Evolutionary conservation across 1,140 invertebrate species (phyloP).

Genomic region (Macrocentrus cingulum): DNA sequence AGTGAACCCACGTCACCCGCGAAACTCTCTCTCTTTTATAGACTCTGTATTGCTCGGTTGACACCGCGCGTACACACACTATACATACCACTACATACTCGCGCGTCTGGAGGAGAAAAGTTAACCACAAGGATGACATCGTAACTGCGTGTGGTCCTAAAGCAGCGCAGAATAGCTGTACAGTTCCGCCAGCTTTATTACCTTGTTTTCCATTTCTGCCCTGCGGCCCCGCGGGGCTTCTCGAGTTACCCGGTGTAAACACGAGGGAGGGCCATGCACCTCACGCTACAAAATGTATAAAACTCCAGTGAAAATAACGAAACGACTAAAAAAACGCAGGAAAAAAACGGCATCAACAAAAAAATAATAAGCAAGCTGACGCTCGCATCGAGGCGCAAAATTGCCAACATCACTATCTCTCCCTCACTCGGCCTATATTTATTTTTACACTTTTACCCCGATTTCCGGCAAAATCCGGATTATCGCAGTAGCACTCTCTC

Average conservation of each 20-base stretch:
- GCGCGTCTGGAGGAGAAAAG: constrained; percentile 18
- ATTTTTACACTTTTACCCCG: too few species aligned
- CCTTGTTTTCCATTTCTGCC: constrained; percentile 4
- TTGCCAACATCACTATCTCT: too few species aligned
- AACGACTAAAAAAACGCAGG: too few species aligned
- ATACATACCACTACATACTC: not conserved
- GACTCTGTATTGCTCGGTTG: constrained; percentile 11
- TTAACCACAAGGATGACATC: constrained; percentile 2
- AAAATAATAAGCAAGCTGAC: too few species aligned
- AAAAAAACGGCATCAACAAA: too few species aligned
- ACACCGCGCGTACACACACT: not conserved
- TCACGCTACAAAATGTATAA: constrained; percentile 23
- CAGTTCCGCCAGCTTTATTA: constrained; percentile 29
- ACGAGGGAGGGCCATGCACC: constrained; percentile 16
- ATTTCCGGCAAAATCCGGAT: too few species aligned
- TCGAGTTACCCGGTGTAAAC: constrained; percentile 32
- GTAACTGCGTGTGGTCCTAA: constrained; percentile 9
- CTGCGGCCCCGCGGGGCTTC: constrained; percentile 25
- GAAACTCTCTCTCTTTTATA: constrained; percentile 5
- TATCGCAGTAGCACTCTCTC: too few species aligned
- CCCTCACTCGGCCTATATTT: too few species aligned
- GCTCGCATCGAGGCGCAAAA: too few species aligned
- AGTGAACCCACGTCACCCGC: constrained; percentile 28
- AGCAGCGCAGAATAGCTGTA: constrained; percentile 25
- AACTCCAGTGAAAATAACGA: not conserved